Base-by-base conservation (phyloP, 1,140 invertebrate genomes). In the Plutomurus gul region DNA sequence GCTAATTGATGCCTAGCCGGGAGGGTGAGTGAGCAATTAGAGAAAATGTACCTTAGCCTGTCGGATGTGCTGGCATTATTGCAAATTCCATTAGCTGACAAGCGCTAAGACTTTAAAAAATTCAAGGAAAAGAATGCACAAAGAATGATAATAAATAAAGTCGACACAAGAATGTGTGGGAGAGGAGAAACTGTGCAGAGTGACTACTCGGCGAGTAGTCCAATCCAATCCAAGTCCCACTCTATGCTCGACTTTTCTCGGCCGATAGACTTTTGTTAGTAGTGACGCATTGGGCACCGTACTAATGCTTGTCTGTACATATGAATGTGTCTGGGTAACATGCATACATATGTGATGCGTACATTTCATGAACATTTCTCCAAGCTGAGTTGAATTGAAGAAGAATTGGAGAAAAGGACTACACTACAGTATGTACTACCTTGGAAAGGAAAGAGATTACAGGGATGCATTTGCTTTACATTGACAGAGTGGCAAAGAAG, bases 61-160 rank as follows among this genome's bases (percentile, higher is more conserved):
- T 51, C 47, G 25, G 47, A 51, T 18, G 47, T 18, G 20, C 47
- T 22, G 18, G 36, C 56, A 65, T 65, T 65, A 65, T 65, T 65
- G 27, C 56, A 65, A 30, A 65, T 65, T 65, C 56, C 56, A 65
- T 65, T 65, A 22, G 5, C 27, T 65, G 25, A 65, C 56, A 65
- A 65, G 36, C 30, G 27, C 25, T 30, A 33, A 65, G 56, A 27
- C 18, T 27, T 65, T 65, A 65, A 65, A 65, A 65, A 65, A 40
- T 43, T 72, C 13, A 40, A 25, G 36, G 18, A 72, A 75, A 75
- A 75, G 51, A 65, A 65, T 70, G 49, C 56, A 65, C 25, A 60
- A 77, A 77, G 75, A 77, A 77, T 77, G 75, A 77, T 70, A 77
- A 77, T 77, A 77, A 77, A 77, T 77, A 77, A 77, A 77, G 75